phyloP scores from a whole-genome alignment of 2,113 vertebrate genomes.

The Danionella cerebrum region DNA sequence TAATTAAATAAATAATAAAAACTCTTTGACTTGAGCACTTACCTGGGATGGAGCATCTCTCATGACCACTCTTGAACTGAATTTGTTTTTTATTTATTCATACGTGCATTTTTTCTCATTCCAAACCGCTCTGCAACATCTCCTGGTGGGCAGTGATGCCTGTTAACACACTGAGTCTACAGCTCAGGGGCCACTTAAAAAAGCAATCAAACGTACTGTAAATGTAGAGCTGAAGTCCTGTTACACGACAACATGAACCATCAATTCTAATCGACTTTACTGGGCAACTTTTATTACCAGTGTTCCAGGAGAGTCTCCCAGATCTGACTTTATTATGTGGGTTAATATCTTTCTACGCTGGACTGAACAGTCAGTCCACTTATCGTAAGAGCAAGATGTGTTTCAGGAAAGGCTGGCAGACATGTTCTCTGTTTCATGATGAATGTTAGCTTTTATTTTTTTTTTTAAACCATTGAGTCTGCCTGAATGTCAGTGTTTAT shows the following conservation, averaged over 20 bases:
- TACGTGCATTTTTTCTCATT: conserved; percentile 36
- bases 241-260: neutral
- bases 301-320: neutral
- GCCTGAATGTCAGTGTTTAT: too few species aligned
- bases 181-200: conserved; percentile 5
- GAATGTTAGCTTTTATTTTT: neutral
- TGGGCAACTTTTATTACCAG: neutral
- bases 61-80: conserved; percentile 24
- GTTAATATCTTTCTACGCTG: neutral
- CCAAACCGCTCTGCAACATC: conserved; percentile 1
- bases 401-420: neutral
- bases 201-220: neutral
- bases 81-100: conserved; percentile 40
- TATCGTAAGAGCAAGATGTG: neutral
- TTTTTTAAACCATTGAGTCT: too few species aligned
- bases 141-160: conserved; percentile 10
- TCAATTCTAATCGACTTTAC: neutral
- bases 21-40: conserved; percentile 13
- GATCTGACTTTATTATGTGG: neutral
- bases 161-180: conserved; percentile 11
- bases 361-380: neutral
- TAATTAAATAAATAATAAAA: conserved; percentile 30
- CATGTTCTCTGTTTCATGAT: neutral
- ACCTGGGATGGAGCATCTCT: conserved; percentile 1
- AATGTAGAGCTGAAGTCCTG: neutral